Evolutionary conservation across 2,797 vertebrate species (phyloP), one percentile per base, ranked within the genome.

Genomic region (Myotis myotis): DNA sequence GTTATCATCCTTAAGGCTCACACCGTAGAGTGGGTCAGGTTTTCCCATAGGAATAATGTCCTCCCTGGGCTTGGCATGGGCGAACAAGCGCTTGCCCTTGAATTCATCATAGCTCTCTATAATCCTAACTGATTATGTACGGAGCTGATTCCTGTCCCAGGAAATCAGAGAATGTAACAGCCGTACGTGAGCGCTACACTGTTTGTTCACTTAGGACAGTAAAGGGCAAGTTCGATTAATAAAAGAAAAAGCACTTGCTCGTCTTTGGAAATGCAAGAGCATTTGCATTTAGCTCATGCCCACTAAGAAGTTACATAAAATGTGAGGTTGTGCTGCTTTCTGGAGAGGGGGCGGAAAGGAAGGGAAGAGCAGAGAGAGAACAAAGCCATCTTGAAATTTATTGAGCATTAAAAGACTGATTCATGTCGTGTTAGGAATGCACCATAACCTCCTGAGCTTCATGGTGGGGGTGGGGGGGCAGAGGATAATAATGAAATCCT

Each of bases 51-150:
- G 38, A 92, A 51, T 68, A 53, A 60, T 44, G 38, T 78, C 72
- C 51, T 53, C 19, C 51, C 36, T 91, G 1, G 9, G 68, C n/a
- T 49, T 49, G 86, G 57, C 64, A 80, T 87, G 38, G 51, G 13
- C 12, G 41, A 93, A 66, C 38, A 75, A 92, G 74, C 20, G 81
- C 53, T 75, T 87, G 83, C 80, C 89, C 79, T 96, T 94, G 74
- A 95, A 53, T 76, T 83, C 79, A 25, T 66, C 53, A n/a, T 25
- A 25, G 49, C 57, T 90, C 85, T 49, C 23, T 72, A 55, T 87
- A 72, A 87, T 84, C 47, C 76, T 72, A 85, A 89, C 28, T 68
- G 33, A 70, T 55, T 88, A 15, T 6, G 3, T 55, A 30, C 22
- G 60, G 93, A 83, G 86, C 64, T 33, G 41, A 89, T 55, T 91